phyloP scores from a whole-genome alignment of 2,888 invertebrate species.

The Trachelus tabidus region DNA sequence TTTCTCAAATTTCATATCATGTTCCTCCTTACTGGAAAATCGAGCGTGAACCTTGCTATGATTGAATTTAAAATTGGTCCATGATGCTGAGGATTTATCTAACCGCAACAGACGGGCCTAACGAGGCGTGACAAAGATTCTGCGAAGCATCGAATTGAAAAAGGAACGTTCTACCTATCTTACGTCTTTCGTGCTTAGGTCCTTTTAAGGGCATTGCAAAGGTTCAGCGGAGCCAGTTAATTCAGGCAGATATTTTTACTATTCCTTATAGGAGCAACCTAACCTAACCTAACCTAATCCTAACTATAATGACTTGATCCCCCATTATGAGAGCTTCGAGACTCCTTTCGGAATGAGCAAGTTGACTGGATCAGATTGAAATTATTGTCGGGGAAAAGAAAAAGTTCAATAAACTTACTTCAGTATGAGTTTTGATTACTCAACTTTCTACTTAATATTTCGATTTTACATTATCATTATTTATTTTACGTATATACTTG shows the following conservation, averaged over 20 bases:
- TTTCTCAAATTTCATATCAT: neutral
- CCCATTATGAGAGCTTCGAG: no score
- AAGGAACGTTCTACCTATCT: neutral
- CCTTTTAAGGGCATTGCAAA: neutral
- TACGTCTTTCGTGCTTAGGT: neutral
- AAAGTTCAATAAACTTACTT: neutral
- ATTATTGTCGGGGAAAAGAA: neutral
- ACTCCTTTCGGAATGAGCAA: no score
- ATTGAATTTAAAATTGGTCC: neutral
- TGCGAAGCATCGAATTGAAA: constrained; percentile 1
- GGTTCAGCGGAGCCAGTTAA: neutral
- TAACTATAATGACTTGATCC: no score
- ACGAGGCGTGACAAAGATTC: constrained; percentile 13
- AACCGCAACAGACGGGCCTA: constrained; percentile 16
- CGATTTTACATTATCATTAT: neutral
- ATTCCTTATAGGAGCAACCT: neutral
- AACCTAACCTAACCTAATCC: neutral
- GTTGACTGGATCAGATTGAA: no score
- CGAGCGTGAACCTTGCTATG: neutral
- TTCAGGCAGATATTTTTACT: neutral
- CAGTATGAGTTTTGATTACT: neutral
- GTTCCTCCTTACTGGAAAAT: neutral
- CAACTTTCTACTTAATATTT: neutral
- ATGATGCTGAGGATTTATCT: constrained; percentile 8
- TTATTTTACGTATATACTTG: neutral